Evolutionary conservation across 2,113 vertebrate species (phyloP), one percentile per base, ranked within the genome.

Genomic region (Corythornis vintsioides): DNA sequence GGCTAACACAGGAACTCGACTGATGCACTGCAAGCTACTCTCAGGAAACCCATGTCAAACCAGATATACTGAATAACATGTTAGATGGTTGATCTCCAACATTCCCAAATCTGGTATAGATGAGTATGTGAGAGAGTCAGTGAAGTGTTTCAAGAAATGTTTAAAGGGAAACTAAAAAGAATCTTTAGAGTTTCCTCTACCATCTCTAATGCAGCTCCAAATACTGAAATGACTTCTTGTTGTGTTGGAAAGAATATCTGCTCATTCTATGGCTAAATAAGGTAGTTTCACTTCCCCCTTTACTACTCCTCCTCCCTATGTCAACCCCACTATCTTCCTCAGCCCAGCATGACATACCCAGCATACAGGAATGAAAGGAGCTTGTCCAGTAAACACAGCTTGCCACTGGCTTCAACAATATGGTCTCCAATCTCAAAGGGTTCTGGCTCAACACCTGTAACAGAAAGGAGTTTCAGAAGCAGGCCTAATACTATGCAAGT

Each of bases 381-480:
- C 80, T 97, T 97, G 96, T 99, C 99, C 85, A 99, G 87, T 29
- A 99, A 96, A 85, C 95, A 96, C 28, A 99, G 98, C 80, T 99
- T 99, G 66, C 99, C 99, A 85, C 99, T 99, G 88, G 98, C 98
- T 93, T 99, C 97, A 17, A 99, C 86, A n/a, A 99, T 97, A 93
- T 99, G 99, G 20, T 99, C 98, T 82, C 99, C 99, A 90, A 99
- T 98, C 92, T 98, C 98, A 96, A 99, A 99, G 2, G 99, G 99
- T 91, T 99, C 99, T 31, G 99, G 99, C 69, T 99, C 99, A 87
- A 99, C 98, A 55, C 98, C 99, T 99, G 71, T 38, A 73, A 95
- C 48, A 83, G 59, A 96, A 92, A 78, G 11, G 38, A 63, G 8
- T 75, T 86, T 91, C 65, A 89, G 64, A 86, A 77, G 47, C 38